Evolutionary conservation across 1,140 invertebrate genomes (phyloP).

Genomic region (Oryzaephilus surinamensis): DNA sequence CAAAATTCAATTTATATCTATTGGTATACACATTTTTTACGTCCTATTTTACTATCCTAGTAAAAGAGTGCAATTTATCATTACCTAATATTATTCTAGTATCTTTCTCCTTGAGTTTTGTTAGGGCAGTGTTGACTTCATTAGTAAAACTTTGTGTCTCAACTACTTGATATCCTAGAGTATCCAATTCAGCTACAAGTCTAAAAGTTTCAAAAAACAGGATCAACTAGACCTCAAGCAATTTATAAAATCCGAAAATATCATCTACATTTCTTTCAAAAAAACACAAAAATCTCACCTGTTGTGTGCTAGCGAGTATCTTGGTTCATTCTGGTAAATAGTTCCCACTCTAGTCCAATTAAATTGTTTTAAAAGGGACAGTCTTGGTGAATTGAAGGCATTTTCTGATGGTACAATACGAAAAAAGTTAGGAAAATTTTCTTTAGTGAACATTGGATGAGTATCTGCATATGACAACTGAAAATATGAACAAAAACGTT

Average conservation of each 20-base stretch:
- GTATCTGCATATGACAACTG: slow-evolving; percentile 96
- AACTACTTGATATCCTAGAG: slow-evolving; percentile 67
- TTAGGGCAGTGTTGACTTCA: slow-evolving; percentile 72
- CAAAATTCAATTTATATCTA: no score
- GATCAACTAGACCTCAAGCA: neutral
- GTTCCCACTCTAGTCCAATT: slow-evolving; percentile 97
- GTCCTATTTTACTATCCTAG: neutral
- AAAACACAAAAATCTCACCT: slow-evolving; percentile 20
- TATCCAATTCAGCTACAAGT: slow-evolving; percentile 80
- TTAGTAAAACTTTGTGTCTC: slow-evolving; percentile 91
- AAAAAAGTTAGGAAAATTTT: slow-evolving; percentile 93
- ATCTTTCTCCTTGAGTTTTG: slow-evolving; percentile 84
- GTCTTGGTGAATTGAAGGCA: slow-evolving; percentile 87
- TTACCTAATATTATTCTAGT: slow-evolving; percentile 76
- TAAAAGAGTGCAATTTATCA: no score
- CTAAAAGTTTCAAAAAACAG: slow-evolving; percentile 32
- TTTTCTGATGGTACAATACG: slow-evolving; percentile 91
- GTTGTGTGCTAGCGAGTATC: slow-evolving; percentile 63
- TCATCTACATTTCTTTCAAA: neutral
- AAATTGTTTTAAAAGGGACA: slow-evolving; percentile 78
- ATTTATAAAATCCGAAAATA: neutral
- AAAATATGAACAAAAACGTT: slow-evolving; percentile 2
- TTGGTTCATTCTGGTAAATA: slow-evolving; percentile 91
- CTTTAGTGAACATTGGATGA: slow-evolving; percentile 93
- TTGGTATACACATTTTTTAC: neutral